A percentile compares a stretch with the other conserved stretches of the same genome.
phyloP scores from a whole-genome alignment of 2,888 invertebrate species.

The Polyommatus icarus region DNA sequence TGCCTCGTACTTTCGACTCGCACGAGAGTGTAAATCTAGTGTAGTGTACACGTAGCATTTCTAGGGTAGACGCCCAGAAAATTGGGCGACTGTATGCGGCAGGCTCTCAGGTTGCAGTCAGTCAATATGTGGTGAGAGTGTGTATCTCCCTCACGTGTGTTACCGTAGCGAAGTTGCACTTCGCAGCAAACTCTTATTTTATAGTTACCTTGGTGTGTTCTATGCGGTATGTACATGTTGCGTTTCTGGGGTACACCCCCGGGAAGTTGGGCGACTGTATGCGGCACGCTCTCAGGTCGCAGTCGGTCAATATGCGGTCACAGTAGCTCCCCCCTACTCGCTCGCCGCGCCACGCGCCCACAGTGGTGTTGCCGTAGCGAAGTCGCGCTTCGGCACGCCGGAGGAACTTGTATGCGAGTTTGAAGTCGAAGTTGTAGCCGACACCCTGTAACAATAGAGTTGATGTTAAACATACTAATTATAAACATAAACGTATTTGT shows the following conservation, averaged over 20 bases:
- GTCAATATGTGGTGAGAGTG: conserved; percentile 90
- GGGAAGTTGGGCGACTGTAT: conserved; percentile 95
- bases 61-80: conserved; percentile 94
- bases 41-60: conserved; percentile 87
- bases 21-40: too few relatives aligned
- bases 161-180: too few relatives aligned
- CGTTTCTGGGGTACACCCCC: conserved; percentile 92
- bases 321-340: conserved; percentile 88
- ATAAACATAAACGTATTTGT: too few relatives aligned
- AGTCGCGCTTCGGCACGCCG: conserved; percentile 87
- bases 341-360: conserved; percentile 88
- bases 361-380: conserved; percentile 87
- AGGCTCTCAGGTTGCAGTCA: conserved; percentile 85
- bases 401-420: conserved; percentile 91
- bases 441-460: conserved; percentile 79
- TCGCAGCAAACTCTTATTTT: too few relatives aligned
- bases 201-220: conserved; percentile 78
- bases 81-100: conserved; percentile 92
- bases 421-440: conserved; percentile 91
- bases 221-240: conserved; percentile 89
- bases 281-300: conserved; percentile 85
- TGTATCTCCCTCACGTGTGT: conserved; percentile 82
- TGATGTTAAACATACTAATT: too few relatives aligned
- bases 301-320: conserved; percentile 89
- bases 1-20: not conserved